A percentile compares a stretch with the other conserved stretches of the same genome.
These are phyloP conservation scores for Dendrocincla tyrannina DNA, from an alignment of 2,797 vertebrate species.

Conservation along the genomic window DNA sequence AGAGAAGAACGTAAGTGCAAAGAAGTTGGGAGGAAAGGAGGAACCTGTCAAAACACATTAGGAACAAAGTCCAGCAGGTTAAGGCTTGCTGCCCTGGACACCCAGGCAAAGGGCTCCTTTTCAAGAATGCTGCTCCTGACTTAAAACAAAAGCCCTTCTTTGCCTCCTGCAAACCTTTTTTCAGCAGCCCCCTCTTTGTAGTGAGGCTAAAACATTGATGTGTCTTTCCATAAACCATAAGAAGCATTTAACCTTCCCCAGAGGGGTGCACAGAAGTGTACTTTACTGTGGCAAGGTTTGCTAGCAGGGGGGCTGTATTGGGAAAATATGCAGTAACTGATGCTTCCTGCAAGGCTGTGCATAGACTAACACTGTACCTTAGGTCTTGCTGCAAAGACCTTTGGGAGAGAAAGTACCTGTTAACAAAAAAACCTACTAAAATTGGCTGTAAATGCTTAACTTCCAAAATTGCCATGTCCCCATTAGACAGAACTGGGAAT, in stretches of 20 bases:
- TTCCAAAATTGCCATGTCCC: neutral
- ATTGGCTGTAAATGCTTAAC: neutral
- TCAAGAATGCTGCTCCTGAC: neutral
- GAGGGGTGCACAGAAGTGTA: neutral
- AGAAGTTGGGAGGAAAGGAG: neutral
- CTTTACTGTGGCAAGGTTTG: neutral
- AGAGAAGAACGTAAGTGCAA: neutral
- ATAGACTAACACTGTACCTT: neutral
- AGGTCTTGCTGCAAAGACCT: neutral
- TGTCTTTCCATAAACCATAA: neutral
- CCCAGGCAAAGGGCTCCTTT: neutral
- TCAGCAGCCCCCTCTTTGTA: neutral
- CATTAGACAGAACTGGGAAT: neutral
- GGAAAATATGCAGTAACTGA: neutral
- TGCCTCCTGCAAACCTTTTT: neutral
- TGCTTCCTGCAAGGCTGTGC: neutral
- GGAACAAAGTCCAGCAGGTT: neutral
- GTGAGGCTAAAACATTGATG: neutral
- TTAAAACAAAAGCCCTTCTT: neutral
- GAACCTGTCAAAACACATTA: neutral
- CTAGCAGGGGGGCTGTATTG: accelerated
- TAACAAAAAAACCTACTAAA: neutral
- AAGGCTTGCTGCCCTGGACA: neutral
- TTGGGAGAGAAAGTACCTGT: neutral
- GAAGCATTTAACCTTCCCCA: neutral